Base-by-base conservation (phyloP, 2,888 invertebrate species). In the Pseudococcus longispinus region DNA sequence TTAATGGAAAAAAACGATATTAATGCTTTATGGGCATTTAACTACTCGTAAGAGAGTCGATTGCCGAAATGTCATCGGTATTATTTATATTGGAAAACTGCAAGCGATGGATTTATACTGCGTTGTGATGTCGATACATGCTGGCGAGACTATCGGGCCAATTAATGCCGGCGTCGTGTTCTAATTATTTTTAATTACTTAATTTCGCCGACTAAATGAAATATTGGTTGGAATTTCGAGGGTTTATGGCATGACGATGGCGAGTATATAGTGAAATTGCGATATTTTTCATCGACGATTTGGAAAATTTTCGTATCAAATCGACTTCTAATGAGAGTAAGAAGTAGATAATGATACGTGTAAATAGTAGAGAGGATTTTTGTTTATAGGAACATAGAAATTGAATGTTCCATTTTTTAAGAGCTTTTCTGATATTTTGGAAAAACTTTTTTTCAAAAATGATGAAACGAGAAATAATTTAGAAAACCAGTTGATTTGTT, bases 101-200 rank as follows among this genome's bases (percentile, higher is more conserved):
- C 60, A 60, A 20, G 20, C 60, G 60, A 23, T 60, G 60, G 23
- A 60, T 60, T 60, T 60, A 29, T 70, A 9, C 26, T 60, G 70
- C 5, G 23, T 11, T 9, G 26, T 26, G 15, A 65, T 70, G 70
- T 18, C 13, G 70, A 70, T 18, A 70, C 29, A 70, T 70, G 29
- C 18, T 29, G 70, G 70, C 70, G 29, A 70, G 29, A 70, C 70
- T 29, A 29, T 29, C 18, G 18, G 70, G 18, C 29, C 70, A 70
- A 70, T 70, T 70, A 70, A 29, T 18, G 29, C 5, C 70, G 29
- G 18, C 60, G 29, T 70, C 18, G 70, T 70, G 70, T 70, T 29
- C 29, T 70, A 70, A 70, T 70, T 70, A 70, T 70, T 70, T 70
- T 70, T 70, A 70, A 70, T 70, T 70, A 18, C 70, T 26, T 70